phyloP scores from a whole-genome alignment of 1,140 invertebrate species.

The Varroa destructor region DNA sequence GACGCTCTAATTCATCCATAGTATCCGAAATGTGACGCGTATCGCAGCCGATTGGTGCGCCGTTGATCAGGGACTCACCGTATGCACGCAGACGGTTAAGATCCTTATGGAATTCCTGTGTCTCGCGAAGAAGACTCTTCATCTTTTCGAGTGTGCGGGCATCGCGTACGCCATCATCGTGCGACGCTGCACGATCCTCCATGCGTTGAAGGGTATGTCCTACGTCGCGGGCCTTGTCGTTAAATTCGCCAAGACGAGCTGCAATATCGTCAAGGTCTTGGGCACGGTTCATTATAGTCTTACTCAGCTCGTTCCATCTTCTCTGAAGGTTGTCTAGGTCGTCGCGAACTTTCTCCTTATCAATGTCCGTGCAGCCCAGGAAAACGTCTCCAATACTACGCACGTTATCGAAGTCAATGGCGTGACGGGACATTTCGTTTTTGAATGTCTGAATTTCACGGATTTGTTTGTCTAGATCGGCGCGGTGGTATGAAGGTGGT shows the following conservation, averaged over 20 bases:
- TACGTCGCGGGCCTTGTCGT: constrained; percentile 65
- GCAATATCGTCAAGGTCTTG: constrained; percentile 70
- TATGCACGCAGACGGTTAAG: constrained; percentile 54
- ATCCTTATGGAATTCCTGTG: constrained; percentile 57
- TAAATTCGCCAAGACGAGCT: constrained; percentile 64
- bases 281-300: constrained; percentile 51
- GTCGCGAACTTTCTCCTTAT: constrained; percentile 71
- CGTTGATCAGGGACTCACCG: constrained; percentile 58
- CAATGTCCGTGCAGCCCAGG: constrained; percentile 62
- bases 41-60: constrained; percentile 51
- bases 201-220: constrained; percentile 65
- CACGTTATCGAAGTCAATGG: constrained; percentile 79
- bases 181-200: constrained; percentile 68
- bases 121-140: constrained; percentile 49
- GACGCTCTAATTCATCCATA: constrained; percentile 58
- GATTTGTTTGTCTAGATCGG: constrained; percentile 72
- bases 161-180: constrained; percentile 64
- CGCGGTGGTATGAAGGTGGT: constrained; percentile 63
- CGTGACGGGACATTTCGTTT: constrained; percentile 76
- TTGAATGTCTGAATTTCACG: constrained; percentile 68
- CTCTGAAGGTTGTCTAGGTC: constrained; percentile 64
- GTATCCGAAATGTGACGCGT: constrained; percentile 60
- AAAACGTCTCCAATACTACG: constrained; percentile 70
- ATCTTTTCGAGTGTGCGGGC: constrained; percentile 66
- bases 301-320: constrained; percentile 77